Base-by-base conservation (phyloP, 1,140 invertebrate species). In the Maconellicoccus hirsutus region DNA sequence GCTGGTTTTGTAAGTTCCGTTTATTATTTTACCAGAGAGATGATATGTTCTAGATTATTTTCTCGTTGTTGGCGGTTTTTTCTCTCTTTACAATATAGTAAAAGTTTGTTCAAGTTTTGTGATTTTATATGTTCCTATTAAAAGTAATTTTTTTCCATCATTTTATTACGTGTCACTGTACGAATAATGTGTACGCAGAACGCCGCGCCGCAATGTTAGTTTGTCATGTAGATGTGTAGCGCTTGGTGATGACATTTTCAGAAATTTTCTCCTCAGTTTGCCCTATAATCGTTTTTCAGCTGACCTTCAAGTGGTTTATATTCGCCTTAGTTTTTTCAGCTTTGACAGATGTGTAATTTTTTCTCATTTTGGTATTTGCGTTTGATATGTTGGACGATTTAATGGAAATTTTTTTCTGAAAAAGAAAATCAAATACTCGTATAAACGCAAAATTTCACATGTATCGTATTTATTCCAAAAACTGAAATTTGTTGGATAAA, bases 71-170 rank as follows among this genome's bases (percentile, higher is more conserved):
- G n/a, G 42, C n/a, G 4, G 29, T 3, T 6, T 33, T 3, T 3
- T 33, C 12, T 33, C 12, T 33, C 16, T 16, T 52, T 52, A 2
- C n/a, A 2, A 52, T 52, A 4, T 52, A 52, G 12, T 52, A 52
- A 52, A 52, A 16, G 4, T 52, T 52, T 52, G 42, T 6, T 19
- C 3, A 52, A 52, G 42, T 52, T 52, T 52, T 52, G 42, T 52
- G n/a, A 52, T 52, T 52, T 52, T 52, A 52, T 52, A 52, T 52
- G 42, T 52, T 52, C 42, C 42, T 52, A 52, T 52, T 52, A 52
- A 52, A 52, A 16, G 42, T 19, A 19, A 52, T 19, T 52, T 52
- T 52, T 52, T 52, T 52, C n/a, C 42, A 19, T 52, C 29, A 52
- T 52, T 52, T 52, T 52, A 52, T 52, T 52, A 52, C n/a, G 42